Conservation (phyloP, 2,888 invertebrate species). For the Nomada lathburiana region DNA sequence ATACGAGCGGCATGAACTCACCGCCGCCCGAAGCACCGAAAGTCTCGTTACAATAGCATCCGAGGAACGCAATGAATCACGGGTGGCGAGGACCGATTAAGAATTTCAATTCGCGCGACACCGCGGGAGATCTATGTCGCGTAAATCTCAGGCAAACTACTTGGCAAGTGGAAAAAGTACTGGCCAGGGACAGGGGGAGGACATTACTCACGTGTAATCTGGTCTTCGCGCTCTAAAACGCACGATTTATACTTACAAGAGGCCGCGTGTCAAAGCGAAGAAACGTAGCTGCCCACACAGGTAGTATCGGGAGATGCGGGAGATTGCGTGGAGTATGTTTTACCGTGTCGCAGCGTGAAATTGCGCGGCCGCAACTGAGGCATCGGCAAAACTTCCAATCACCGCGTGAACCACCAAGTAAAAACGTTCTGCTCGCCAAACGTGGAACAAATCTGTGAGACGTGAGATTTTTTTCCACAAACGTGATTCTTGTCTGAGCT, state of each 20-base stretch:
- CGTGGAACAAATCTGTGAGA: slow-evolving; percentile 44
- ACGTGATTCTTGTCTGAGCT: background rate
- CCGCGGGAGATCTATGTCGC: slow-evolving; percentile 56
- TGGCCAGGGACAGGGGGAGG: slow-evolving; percentile 5
- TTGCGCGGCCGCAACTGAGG: slow-evolving; percentile 28
- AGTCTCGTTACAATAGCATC: slow-evolving; percentile 20
- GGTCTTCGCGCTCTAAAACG: slow-evolving; percentile 49
- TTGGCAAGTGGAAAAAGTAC: slow-evolving; percentile 42
- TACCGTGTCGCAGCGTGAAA: slow-evolving; percentile 56
- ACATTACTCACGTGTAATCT: slow-evolving; percentile 54
- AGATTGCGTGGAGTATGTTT: slow-evolving; percentile 38
- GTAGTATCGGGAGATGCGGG: slow-evolving; percentile 36
- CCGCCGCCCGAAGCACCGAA: slow-evolving; percentile 15
- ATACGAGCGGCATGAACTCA: slow-evolving; percentile 11
- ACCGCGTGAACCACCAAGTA: background rate
- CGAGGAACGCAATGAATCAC: slow-evolving; percentile 40
- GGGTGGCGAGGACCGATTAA: slow-evolving; percentile 50
- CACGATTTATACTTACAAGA: slow-evolving; percentile 47
- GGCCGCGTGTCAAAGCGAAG: slow-evolving; percentile 48
- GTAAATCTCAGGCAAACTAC: slow-evolving; percentile 53
- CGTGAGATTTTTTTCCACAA: background rate
- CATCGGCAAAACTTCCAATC: slow-evolving; percentile 37
- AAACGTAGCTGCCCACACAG: slow-evolving; percentile 54
- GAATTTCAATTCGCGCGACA: slow-evolving; percentile 57
- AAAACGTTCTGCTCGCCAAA: slow-evolving; percentile 33